Percentiles rank a stretch among this genome's conserved stretches.
Conservation (phyloP, 2,888 invertebrate genomes). For the Cenopis cana region DNA sequence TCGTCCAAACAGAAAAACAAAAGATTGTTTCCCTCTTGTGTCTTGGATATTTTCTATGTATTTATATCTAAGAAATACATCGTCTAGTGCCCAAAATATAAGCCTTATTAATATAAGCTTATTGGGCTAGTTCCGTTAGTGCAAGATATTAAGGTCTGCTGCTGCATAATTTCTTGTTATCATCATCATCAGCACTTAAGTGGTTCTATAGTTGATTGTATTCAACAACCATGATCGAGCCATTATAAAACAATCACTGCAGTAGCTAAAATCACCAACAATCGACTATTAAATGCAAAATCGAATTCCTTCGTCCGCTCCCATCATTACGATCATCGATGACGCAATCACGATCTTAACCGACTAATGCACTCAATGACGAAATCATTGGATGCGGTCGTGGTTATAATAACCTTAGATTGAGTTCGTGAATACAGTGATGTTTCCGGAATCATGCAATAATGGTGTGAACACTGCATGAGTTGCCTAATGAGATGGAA, state of each 20-base stretch:
- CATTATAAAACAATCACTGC: conserved; percentile 35
- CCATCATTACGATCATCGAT: conserved; percentile 40
- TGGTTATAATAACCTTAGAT: conserved; percentile 9
- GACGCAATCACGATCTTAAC: conserved; percentile 39
- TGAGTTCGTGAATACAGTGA: conserved; percentile 8
- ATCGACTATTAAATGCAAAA: conserved; percentile 38
- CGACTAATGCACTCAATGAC: conserved; percentile 37
- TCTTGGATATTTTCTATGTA: no score
- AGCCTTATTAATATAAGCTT: no score
- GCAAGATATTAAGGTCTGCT: no score
- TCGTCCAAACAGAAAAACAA: no score
- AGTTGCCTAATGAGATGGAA: neutral
- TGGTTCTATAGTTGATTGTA: no score
- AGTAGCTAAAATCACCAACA: conserved; percentile 35
- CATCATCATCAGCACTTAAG: no score
- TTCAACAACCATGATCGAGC: conserved; percentile 7
- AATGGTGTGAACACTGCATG: neutral
- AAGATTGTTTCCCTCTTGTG: no score
- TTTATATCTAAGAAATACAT: no score
- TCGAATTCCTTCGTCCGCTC: conserved; percentile 43
- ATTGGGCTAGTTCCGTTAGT: no score
- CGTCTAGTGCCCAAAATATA: no score
- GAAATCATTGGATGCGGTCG: conserved; percentile 36
- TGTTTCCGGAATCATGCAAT: conserved; percentile 12
- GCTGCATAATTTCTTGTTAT: no score